Evolutionary conservation across 2,797 vertebrate species (phyloP).

Genomic region (Hylomyscus alleni): DNA sequence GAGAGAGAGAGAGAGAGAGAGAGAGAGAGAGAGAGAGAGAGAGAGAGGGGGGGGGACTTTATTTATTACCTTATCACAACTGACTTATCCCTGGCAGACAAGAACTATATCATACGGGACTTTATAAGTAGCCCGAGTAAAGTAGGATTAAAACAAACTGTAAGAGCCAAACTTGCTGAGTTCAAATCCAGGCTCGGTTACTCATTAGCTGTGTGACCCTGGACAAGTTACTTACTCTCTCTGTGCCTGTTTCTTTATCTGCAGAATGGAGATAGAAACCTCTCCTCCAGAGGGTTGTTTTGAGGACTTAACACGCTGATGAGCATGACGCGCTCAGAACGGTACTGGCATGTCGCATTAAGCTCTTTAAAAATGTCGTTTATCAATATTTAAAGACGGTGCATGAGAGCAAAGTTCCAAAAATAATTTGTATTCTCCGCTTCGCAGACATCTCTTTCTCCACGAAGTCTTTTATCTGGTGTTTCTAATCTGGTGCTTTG

Average conservation of each 20-base stretch:
- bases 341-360: background rate
- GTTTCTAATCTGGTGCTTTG: slow-evolving; percentile 65
- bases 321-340: background rate
- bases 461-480: slow-evolving; percentile 5
- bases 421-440: slow-evolving; percentile 72
- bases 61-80: background rate
- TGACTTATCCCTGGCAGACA: background rate
- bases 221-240: background rate
- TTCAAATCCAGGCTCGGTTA: background rate
- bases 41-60: background rate
- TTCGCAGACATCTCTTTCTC: slow-evolving; percentile 38
- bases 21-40: too few species aligned
- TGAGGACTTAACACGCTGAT: background rate
- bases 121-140: background rate
- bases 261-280: background rate
- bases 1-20: background rate
- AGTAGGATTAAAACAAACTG: background rate
- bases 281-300: background rate
- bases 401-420: slow-evolving; percentile 69
- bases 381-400: slow-evolving; percentile 81
- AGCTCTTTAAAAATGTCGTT: slow-evolving; percentile 52
- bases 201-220: background rate
- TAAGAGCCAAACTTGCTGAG: background rate
- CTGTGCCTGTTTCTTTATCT: slow-evolving; percentile 21
- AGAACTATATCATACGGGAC: background rate